A percentile compares a stretch with the other conserved stretches of the same genome.
Conservation (phyloP, 2,888 invertebrate species). For the Epiblema foenella region DNA sequence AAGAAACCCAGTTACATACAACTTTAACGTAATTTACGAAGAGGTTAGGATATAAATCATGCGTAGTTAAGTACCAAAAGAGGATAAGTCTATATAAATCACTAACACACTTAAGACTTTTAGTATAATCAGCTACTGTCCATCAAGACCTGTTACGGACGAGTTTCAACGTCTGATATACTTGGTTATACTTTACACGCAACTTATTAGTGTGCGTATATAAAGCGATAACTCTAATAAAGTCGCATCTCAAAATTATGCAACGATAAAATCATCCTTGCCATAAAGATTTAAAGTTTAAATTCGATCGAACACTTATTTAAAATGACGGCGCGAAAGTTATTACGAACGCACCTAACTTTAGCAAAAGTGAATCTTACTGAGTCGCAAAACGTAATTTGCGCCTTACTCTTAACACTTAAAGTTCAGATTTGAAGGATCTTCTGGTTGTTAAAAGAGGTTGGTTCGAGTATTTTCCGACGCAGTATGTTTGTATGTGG, state of each 20-base stretch:
- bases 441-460: background rate
- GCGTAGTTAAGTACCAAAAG: background rate
- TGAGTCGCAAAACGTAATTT: background rate
- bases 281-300: conserved; percentile 24
- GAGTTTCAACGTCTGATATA: conserved; percentile 65
- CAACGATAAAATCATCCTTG: conserved; percentile 8
- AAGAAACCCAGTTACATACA: background rate
- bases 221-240: conserved; percentile 19
- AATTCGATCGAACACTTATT: conserved; percentile 22
- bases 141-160: conserved; percentile 70
- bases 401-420: background rate
- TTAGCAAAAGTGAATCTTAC: background rate
- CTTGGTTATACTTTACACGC: conserved; percentile 66
- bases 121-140: conserved; percentile 46
- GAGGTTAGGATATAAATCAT: conserved; percentile 9
- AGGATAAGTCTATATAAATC: background rate
- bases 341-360: background rate
- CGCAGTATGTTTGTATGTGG: conserved; percentile 71
- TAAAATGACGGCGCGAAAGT: conserved; percentile 29
- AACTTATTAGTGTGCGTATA: conserved; percentile 58
- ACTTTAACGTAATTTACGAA: conserved; percentile 41
- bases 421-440: background rate
- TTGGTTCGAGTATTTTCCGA: background rate
- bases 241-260: conserved; percentile 11
- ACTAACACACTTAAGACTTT: conserved; percentile 12